Conservation (phyloP, 2,113 vertebrate genomes). For the Halichoeres trimaculatus region DNA sequence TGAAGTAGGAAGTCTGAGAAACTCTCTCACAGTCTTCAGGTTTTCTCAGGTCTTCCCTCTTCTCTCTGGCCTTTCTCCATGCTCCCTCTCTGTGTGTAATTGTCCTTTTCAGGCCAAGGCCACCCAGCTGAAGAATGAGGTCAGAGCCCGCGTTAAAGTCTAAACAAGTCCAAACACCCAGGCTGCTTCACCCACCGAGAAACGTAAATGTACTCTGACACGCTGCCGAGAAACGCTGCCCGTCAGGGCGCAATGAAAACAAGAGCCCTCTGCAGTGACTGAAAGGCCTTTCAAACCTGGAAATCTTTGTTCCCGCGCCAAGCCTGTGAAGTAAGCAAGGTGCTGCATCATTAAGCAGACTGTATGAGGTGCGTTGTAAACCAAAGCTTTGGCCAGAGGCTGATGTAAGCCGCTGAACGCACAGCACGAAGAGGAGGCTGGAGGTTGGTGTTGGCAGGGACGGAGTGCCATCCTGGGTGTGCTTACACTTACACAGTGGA, state of each 20-base stretch:
- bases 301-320: slow-evolving; percentile 38
- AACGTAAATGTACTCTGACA: slow-evolving; percentile 53
- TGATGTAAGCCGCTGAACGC: slow-evolving; percentile 3
- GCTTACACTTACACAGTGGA: slow-evolving; percentile 1
- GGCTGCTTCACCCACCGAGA: slow-evolving; percentile 31
- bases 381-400: slow-evolving; percentile 2
- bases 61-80: slow-evolving; percentile 10
- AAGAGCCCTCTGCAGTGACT: slow-evolving; percentile 37
- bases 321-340: slow-evolving; percentile 49
- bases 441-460: slow-evolving; percentile 13
- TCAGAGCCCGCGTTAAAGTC: slow-evolving; percentile 51
- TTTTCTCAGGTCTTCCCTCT: not conserved
- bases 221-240: slow-evolving; percentile 39
- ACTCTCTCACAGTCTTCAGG: slow-evolving; percentile 3
- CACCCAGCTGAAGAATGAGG: slow-evolving; percentile 60
- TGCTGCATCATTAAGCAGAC: slow-evolving; percentile 56
- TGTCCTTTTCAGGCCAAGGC: slow-evolving; percentile 43
- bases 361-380: slow-evolving; percentile 31
- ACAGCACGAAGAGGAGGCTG: not conserved
- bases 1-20: slow-evolving; percentile 22
- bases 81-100: slow-evolving; percentile 43
- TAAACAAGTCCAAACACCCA: slow-evolving; percentile 52
- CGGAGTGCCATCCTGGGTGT: not conserved
- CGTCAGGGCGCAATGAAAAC: slow-evolving; percentile 40
- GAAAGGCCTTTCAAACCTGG: slow-evolving; percentile 57